Conservation (phyloP, 2,797 vertebrate species). For the Protosalanx chinensis region DNA sequence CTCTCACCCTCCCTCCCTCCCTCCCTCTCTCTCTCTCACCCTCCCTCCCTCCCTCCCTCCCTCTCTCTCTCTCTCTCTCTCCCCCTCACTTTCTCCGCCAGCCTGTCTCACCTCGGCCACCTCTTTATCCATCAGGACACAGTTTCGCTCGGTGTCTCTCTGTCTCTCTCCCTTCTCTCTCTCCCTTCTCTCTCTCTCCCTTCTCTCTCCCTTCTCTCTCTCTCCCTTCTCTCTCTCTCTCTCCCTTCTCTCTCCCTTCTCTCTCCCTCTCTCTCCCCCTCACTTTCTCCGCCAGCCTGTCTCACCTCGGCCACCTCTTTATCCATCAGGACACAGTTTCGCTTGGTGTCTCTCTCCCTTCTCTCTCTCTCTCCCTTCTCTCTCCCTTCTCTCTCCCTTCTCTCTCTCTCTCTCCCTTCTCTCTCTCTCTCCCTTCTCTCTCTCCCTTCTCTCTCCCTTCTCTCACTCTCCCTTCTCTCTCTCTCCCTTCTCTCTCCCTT, state of each 20-base stretch:
- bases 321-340: slow-evolving; percentile 29
- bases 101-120: background rate
- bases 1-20: slow-evolving; percentile 19
- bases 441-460: too few species aligned
- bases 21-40: slow-evolving; percentile 21
- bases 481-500: too few species aligned
- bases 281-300: background rate
- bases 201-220: slow-evolving; percentile 2
- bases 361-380: too few species aligned
- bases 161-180: too few species aligned
- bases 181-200: too few species aligned
- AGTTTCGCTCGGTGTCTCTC: too few species aligned
- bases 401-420: too few species aligned
- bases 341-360: too few species aligned
- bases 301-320: slow-evolving; percentile 18
- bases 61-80: slow-evolving; percentile 21
- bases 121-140: slow-evolving; percentile 36
- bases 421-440: too few species aligned
- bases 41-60: slow-evolving; percentile 19
- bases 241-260: slow-evolving; percentile 8
- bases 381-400: too few species aligned
- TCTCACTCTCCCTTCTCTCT: too few species aligned
- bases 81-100: slow-evolving; percentile 3
- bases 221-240: slow-evolving; percentile 24
- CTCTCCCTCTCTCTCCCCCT: slow-evolving; percentile 26